These are phyloP conservation scores for Cygnus atratus DNA, from an alignment of 2,113 vertebrate genomes.

Conservation along the genomic window DNA sequence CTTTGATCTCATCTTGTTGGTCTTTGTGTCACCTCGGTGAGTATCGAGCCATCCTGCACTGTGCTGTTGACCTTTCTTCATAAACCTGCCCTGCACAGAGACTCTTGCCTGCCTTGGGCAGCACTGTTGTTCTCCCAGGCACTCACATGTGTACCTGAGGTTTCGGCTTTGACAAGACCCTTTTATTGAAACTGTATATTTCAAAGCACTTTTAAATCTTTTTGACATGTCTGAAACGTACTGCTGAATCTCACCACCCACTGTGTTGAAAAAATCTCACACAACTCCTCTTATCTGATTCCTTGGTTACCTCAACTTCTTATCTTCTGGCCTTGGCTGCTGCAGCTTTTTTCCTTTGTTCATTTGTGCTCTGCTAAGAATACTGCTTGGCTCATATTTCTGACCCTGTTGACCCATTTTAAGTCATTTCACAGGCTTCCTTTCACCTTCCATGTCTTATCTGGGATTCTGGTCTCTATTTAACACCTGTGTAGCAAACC, in stretches of 20 bases:
- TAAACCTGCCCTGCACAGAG: not conserved
- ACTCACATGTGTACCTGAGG: not conserved
- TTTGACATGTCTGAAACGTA: not conserved
- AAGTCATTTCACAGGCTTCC: not conserved
- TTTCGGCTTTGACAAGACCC: not conserved
- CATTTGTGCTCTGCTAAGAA: not conserved
- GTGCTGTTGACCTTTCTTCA: not conserved
- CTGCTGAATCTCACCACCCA: not conserved
- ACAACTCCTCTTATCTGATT: constrained; percentile 16
- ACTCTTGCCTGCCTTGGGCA: not conserved
- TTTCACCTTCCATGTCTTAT: not conserved
- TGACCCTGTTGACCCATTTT: constrained; percentile 1
- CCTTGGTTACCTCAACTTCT: constrained; percentile 26
- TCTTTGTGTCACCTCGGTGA: not conserved
- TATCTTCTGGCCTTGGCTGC: constrained; percentile 40
- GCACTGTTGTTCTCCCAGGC: not conserved
- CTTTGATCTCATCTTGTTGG: not conserved
- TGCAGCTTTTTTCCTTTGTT: constrained; percentile 22
- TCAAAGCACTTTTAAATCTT: constrained; percentile 12
- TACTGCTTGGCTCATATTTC: constrained; percentile 12
- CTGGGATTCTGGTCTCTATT: not conserved
- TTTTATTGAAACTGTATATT: not conserved
- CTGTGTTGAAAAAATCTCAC: not conserved
- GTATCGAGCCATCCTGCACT: accelerated
- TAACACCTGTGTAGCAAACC: not conserved